Conservation (phyloP, 2,888 invertebrate genomes). For the Machimus atricapillus region DNA sequence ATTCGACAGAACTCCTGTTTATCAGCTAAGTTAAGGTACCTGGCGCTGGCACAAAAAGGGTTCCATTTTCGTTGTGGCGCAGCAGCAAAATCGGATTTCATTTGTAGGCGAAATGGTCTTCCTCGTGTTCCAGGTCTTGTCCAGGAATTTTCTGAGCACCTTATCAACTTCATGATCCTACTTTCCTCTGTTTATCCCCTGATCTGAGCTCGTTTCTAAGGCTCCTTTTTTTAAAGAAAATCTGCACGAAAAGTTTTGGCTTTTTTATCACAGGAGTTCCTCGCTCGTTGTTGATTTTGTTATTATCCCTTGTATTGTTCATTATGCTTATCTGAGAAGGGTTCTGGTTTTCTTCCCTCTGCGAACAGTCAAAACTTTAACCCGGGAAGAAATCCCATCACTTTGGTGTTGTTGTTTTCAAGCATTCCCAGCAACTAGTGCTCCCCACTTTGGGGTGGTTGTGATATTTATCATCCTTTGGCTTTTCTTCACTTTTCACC, state of each 20-base stretch:
- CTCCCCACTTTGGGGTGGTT: neutral
- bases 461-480: neutral
- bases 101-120: neutral
- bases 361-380: neutral
- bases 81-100: neutral
- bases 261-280: neutral
- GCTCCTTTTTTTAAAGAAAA: neutral
- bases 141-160: neutral
- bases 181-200: neutral
- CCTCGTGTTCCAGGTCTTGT: neutral
- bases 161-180: neutral
- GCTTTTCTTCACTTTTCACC: neutral
- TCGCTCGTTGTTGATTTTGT: neutral
- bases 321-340: neutral
- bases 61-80: neutral
- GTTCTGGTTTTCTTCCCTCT: neutral
- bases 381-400: neutral
- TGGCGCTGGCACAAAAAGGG: neutral
- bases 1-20: neutral
- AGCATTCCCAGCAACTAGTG: neutral
- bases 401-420: neutral
- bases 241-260: neutral
- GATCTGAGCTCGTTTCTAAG: neutral
- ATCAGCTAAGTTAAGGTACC: neutral
- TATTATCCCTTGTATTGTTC: neutral